phyloP scores from a whole-genome alignment of 2,797 vertebrate genomes.

The Naso thynnoides region DNA sequence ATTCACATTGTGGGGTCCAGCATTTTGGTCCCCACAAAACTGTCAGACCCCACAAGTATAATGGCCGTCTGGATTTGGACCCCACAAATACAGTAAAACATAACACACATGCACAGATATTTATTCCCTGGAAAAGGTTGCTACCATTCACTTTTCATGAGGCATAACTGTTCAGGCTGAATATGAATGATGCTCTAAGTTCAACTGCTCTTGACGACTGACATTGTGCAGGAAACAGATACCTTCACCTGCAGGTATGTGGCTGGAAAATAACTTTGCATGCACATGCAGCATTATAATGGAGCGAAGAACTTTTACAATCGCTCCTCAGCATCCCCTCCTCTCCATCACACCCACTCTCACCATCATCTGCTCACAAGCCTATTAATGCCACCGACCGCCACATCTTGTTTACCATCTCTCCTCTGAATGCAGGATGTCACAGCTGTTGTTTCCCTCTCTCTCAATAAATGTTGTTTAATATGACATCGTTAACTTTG shows the following conservation, averaged over 20 bases:
- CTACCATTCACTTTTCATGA: conserved; percentile 13
- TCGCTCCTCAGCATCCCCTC: conserved; percentile 31
- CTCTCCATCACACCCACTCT: conserved; percentile 37
- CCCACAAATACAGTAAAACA: no score
- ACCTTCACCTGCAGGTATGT: conserved; percentile 17
- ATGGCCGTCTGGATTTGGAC: no score
- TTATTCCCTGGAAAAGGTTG: conserved; percentile 1
- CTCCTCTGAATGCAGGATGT: conserved; percentile 44
- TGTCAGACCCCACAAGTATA: no score
- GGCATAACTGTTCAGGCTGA: conserved; percentile 26
- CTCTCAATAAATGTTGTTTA: conserved; percentile 70
- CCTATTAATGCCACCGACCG: conserved; percentile 59
- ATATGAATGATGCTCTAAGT: conserved; percentile 48
- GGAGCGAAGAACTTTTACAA: conserved; percentile 12
- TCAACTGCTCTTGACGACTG: conserved; percentile 26
- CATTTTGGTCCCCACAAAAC: no score
- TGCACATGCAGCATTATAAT: conserved; percentile 14
- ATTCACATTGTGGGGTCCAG: no score
- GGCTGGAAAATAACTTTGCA: conserved; percentile 20
- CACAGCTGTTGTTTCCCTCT: conserved; percentile 67
- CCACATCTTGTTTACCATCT: conserved; percentile 62
- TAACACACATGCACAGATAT: background rate
- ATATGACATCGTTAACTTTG: conserved; percentile 77
- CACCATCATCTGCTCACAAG: conserved; percentile 38
- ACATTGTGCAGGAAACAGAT: conserved; percentile 13